phyloP scores from a whole-genome alignment of 1,140 invertebrate genomes.

The Diuraphis noxia region DNA sequence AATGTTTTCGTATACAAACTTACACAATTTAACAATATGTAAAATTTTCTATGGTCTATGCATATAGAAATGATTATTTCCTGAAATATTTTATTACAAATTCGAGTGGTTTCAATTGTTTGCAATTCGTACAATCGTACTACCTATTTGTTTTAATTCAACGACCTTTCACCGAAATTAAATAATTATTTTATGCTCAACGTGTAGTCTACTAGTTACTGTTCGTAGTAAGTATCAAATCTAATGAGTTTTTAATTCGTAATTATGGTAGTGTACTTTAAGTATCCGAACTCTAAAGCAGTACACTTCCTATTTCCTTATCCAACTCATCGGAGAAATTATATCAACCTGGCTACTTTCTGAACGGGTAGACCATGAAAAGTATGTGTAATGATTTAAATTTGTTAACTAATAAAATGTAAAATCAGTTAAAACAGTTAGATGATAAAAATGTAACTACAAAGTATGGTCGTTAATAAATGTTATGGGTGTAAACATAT shows the following conservation, averaged over 20 bases:
- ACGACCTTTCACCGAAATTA: conserved; percentile 1
- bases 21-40: not conserved
- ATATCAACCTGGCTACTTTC: not conserved
- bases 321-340: conserved; percentile 1
- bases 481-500: not conserved
- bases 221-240: not conserved
- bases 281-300: not conserved
- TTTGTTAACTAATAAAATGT: not conserved
- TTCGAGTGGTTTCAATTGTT: not conserved
- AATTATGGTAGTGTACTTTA: not conserved
- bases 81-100: not conserved
- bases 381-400: not conserved
- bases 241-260: conserved; percentile 19
- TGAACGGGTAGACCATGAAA: conserved; percentile 15
- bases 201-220: not conserved
- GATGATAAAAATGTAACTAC: not conserved
- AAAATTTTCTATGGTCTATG: not conserved
- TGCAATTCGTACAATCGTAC: not conserved
- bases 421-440: not conserved
- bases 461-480: not conserved
- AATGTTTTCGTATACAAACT: not conserved
- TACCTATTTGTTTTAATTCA: not conserved
- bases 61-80: not conserved
- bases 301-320: conserved; percentile 7
- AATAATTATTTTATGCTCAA: not conserved